Evolutionary conservation across 2,888 invertebrate species (phyloP).

Genomic region (Platyscelio sp.): DNA sequence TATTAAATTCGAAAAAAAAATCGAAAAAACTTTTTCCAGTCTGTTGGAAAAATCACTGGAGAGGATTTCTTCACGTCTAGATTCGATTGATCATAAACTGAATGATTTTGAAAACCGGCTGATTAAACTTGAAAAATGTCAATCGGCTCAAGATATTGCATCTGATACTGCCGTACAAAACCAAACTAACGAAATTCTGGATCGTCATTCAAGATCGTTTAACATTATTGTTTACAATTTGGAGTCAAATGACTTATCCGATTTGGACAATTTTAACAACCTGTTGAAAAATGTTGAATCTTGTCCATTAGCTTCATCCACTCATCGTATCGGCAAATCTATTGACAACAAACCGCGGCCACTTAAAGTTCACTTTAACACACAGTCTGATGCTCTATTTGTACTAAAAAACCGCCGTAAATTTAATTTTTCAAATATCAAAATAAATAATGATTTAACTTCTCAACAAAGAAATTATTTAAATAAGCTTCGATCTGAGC

Average conservation of each 20-base stretch:
- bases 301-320: neutral
- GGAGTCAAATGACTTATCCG: neutral
- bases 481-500: neutral
- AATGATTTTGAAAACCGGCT: neutral
- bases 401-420: slow-evolving; percentile 3
- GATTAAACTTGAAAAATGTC: neutral
- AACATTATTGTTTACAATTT: neutral
- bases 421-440: neutral
- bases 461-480: neutral
- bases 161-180: neutral
- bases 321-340: neutral
- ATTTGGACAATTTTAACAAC: neutral
- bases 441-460: neutral
- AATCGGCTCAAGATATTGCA: neutral
- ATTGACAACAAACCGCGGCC: neutral
- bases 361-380: neutral
- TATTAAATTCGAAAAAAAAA: neutral
- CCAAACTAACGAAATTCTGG: neutral
- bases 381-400: neutral
- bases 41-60: neutral
- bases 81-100: neutral
- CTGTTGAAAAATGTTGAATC: neutral
- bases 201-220: neutral
- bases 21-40: neutral
- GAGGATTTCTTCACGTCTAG: neutral